Percentiles rank a stretch among this genome's conserved stretches.
Conservation (phyloP, 2,797 vertebrate species). For the Rousettus madagascariensis region DNA sequence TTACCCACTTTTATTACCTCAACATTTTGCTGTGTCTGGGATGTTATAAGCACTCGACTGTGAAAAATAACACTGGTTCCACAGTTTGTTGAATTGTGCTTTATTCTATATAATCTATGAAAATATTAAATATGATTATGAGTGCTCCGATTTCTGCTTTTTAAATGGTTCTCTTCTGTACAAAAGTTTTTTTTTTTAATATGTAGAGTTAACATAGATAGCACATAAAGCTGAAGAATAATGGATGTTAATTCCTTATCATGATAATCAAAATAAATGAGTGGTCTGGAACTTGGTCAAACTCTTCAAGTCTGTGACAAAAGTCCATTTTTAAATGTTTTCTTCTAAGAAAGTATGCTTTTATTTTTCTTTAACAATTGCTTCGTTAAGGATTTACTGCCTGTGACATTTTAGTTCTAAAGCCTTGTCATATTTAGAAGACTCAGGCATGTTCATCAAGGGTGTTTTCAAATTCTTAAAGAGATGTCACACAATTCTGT, state of each 20-base stretch:
- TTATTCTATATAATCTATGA: neutral
- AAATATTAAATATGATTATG: neutral
- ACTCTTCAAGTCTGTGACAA: neutral
- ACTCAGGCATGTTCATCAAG: neutral
- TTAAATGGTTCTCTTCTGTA: neutral
- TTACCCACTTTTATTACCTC: neutral
- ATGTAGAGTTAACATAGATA: neutral
- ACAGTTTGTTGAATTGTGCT: neutral
- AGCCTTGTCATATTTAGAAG: neutral
- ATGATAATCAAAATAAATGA: neutral
- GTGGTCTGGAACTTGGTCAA: neutral
- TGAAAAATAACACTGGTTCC: neutral
- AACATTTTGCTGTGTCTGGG: neutral
- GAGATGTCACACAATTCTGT: neutral
- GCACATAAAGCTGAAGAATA: neutral
- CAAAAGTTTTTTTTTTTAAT: neutral
- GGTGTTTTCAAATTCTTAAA: neutral
- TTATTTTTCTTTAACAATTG: neutral
- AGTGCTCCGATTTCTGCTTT: neutral
- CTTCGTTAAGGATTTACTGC: neutral
- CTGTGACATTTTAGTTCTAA: neutral
- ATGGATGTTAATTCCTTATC: neutral
- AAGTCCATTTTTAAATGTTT: conserved; percentile 1
- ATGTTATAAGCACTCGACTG: neutral
- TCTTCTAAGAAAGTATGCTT: neutral